Percentiles rank a stretch among this genome's conserved stretches.
Conservation (phyloP, 2,888 invertebrate genomes). For the Agrotis exclamationis region DNA sequence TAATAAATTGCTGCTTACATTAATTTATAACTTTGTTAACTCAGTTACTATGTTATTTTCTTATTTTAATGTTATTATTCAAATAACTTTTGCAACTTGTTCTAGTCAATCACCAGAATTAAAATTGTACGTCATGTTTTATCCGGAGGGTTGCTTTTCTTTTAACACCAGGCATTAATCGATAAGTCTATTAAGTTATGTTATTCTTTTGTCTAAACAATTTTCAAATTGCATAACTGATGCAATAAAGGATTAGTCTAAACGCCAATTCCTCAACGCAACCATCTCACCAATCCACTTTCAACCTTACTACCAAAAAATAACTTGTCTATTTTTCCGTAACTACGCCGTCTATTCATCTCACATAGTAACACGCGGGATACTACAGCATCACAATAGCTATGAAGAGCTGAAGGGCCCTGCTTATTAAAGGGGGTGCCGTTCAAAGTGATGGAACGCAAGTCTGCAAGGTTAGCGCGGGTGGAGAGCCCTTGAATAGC, state of each 20-base stretch:
- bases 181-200: neutral
- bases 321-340: constrained; percentile 12
- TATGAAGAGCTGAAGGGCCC: constrained; percentile 49
- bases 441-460: constrained; percentile 60
- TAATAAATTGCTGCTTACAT: constrained; percentile 20
- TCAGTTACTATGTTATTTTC: too few relatives aligned
- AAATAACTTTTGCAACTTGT: too few relatives aligned
- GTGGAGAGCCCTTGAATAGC: constrained; percentile 47
- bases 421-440: constrained; percentile 58
- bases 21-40: neutral
- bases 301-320: neutral
- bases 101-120: too few relatives aligned
- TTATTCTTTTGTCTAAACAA: neutral
- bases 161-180: neutral
- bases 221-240: too few relatives aligned
- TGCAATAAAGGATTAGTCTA: too few relatives aligned
- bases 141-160: neutral
- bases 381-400: constrained; percentile 60
- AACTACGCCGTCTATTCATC: neutral
- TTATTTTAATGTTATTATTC: too few relatives aligned
- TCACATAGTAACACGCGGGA: constrained; percentile 50
- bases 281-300: neutral
- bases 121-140: neutral
- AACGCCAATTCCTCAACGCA: constrained; percentile 20
- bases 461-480: constrained; percentile 56